Evolutionary conservation across 2,888 invertebrate species (phyloP), one percentile per base, ranked within the genome.

Genomic region (Agriopis marginaria): DNA sequence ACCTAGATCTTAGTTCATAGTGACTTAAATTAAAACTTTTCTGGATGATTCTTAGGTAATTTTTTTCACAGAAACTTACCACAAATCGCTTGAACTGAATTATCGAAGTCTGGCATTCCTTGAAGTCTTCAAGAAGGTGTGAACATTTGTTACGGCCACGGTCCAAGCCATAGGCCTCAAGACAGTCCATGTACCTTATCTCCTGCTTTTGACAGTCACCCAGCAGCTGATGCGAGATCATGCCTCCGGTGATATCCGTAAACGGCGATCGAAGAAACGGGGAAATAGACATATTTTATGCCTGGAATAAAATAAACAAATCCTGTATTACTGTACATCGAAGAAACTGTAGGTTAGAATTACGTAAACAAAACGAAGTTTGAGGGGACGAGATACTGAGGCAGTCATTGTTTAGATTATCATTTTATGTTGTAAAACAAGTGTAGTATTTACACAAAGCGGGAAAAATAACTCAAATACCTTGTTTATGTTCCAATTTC

Each of bases 81-180:
- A 90, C 75, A 75, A 95, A 94, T 80, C 97, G 94, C 78, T 94
- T 86, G 17, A 86, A 83, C 82, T 97, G 97, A 82, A 97, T 96
- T 0, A 86, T 86, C 74, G 90, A 87, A 1, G 91, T 89, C 14
- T 95, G 89, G 78, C 98, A 98, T 88, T 98, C 98, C 70, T 95
- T 92, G 78, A 96, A 96, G 86, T 98, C 97, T 0, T 93, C 91
- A 66, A 96, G 93, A 8, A 97, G 85, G 63, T 93, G 86, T 6
- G 87, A 82, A 83, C 98, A 98, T 82, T 96, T 95, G n/a, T 81
- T 81, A 47, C 89, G 77, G 0, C 96, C 97, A 51, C 94, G 93
- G n/a, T 96, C 95, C 10, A 96, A 78, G 1, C 98, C 98, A 76
- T 98, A 97, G 3, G 97, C 98, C 82, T 98, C 97, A 59, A 97